phyloP scores from a whole-genome alignment of 2,797 vertebrate genomes.

The Malurus splendens region DNA sequence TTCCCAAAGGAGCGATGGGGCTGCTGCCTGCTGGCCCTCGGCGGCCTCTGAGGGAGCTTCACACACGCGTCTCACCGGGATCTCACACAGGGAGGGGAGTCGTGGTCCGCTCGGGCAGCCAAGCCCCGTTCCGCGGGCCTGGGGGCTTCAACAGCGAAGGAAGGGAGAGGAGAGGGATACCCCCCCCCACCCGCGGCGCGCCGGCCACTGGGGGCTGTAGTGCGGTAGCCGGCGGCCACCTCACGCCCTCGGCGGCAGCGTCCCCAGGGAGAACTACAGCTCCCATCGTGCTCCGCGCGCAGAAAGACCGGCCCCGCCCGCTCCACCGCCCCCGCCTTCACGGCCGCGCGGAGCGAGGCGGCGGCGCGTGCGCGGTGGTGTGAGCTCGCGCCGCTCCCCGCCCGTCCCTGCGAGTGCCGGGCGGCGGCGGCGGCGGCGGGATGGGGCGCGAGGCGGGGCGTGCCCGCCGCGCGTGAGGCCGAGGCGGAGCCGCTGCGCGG shows the following conservation, averaged over 20 bases:
- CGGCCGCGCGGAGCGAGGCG: not conserved
- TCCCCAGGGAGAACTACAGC: rapidly evolving
- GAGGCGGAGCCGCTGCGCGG: not conserved
- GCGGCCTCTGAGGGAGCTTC: not conserved
- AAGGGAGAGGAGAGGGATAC: rapidly evolving
- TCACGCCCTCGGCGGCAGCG: rapidly evolving
- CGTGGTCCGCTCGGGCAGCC: not conserved
- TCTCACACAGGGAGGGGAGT: too few species aligned
- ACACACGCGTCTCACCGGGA: not conserved
- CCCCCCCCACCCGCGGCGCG: not conserved
- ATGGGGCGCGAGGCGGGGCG: not conserved
- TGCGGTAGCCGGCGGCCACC: not conserved
- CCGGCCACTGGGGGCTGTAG: not conserved
- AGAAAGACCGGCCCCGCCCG: rapidly evolving
- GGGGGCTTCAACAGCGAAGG: rapidly evolving
- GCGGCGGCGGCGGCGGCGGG: not conserved
- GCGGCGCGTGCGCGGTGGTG: not conserved
- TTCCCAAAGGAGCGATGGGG: not conserved
- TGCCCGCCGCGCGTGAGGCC: not conserved
- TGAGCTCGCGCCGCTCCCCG: not conserved
- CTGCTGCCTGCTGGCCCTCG: not conserved
- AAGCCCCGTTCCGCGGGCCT: too few species aligned
- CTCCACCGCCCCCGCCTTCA: not conserved
- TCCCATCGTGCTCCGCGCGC: not conserved
- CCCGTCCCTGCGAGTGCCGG: not conserved